These are phyloP conservation scores for Temnothorax unifasciatus DNA, from an alignment of 2,888 invertebrate genomes.

Conservation along the genomic window DNA sequence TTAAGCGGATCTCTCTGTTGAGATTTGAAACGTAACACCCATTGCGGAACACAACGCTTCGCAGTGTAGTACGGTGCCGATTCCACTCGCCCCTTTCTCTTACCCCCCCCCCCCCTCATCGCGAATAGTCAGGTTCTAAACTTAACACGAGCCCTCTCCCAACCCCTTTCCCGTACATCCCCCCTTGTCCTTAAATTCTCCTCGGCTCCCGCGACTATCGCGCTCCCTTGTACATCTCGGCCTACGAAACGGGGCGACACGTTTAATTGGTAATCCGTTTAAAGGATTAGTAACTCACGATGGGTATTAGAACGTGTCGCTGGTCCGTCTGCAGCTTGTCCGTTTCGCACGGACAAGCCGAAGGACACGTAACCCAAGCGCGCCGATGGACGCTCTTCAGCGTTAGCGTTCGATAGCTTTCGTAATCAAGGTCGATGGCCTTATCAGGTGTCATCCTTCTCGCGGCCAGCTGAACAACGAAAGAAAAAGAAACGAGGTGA, in stretches of 20 bases:
- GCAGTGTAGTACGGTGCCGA: slow-evolving; percentile 59
- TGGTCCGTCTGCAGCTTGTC: slow-evolving; percentile 82
- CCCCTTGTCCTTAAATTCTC: slow-evolving; percentile 37
- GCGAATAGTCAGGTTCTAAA: slow-evolving; percentile 52
- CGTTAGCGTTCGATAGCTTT: slow-evolving; percentile 39
- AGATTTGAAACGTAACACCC: slow-evolving; percentile 82
- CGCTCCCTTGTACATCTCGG: slow-evolving; percentile 64
- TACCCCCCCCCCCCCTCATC: slow-evolving; percentile 23
- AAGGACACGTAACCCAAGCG: slow-evolving; percentile 75
- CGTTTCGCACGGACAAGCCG: slow-evolving; percentile 82
- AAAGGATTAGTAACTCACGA: slow-evolving; percentile 85
- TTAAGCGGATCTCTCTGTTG: slow-evolving; percentile 73
- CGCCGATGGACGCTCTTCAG: slow-evolving; percentile 64
- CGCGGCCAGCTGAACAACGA: neutral
- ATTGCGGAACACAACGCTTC: slow-evolving; percentile 66
- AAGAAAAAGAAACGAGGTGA: neutral
- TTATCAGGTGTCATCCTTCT: slow-evolving; percentile 11
- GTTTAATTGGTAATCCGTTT: slow-evolving; percentile 86
- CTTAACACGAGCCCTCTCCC: slow-evolving; percentile 60
- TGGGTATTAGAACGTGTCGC: slow-evolving; percentile 84
- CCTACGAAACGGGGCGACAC: slow-evolving; percentile 78
- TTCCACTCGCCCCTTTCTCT: slow-evolving; percentile 45
- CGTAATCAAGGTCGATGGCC: slow-evolving; percentile 48
- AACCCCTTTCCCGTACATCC: slow-evolving; percentile 2
- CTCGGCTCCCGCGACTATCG: slow-evolving; percentile 40